These are phyloP conservation scores for Vipera latastei DNA, from an alignment of 2,797 vertebrate genomes.

Conservation along the genomic window DNA sequence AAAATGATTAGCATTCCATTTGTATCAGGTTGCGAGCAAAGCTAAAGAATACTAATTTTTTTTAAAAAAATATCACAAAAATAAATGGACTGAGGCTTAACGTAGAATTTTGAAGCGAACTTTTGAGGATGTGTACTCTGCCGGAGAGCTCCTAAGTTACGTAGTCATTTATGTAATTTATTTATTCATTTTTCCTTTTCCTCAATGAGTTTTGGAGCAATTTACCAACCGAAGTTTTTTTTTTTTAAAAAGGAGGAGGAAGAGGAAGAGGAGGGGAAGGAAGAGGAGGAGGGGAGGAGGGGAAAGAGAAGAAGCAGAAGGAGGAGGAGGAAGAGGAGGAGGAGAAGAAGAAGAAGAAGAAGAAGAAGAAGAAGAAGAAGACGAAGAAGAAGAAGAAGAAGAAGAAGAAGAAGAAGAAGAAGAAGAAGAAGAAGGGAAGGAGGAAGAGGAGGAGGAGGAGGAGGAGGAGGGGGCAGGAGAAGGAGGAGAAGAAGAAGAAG, in stretches of 20 bases:
- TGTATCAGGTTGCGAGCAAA: background rate
- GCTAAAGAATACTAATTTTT: background rate
- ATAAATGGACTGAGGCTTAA: background rate
- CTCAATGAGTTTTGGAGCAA: background rate
- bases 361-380: no score
- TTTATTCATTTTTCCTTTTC: background rate
- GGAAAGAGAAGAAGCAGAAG: no score
- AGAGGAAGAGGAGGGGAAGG: no score
- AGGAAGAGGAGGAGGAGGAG: no score
- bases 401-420: no score
- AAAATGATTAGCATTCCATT: background rate
- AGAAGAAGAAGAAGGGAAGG: no score
- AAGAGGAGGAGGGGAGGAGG: no score
- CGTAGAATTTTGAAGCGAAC: background rate
- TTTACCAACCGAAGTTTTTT: background rate
- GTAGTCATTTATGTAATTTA: background rate
- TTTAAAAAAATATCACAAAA: background rate
- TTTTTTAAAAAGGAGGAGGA: background rate
- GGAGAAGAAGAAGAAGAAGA: no score
- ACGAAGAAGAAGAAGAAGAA: no score
- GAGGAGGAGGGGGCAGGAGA: no score
- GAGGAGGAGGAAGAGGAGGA: no score
- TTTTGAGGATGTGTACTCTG: background rate
- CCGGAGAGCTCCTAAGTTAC: background rate
- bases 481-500: no score